phyloP scores from a whole-genome alignment of 2,113 vertebrate species.

The Paraplagusia blochii region DNA sequence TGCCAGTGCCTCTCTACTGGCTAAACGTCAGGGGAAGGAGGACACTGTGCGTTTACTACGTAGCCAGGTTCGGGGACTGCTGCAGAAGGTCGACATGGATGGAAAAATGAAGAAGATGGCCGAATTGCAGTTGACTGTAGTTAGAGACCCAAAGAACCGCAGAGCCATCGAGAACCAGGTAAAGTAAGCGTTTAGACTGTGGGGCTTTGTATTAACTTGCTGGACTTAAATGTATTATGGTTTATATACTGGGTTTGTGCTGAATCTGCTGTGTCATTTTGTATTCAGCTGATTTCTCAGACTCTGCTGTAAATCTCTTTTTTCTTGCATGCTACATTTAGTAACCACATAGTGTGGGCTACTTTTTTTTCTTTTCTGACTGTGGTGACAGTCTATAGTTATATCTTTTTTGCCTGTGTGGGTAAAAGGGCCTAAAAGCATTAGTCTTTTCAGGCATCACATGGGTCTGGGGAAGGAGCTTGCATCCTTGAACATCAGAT shows the following conservation, averaged over 20 bases:
- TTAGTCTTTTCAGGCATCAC: conserved; percentile 43
- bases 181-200: no score
- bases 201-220: no score
- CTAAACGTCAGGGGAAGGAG: conserved; percentile 93
- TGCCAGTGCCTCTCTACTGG: conserved; percentile 91
- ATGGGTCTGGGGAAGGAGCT: conserved; percentile 47
- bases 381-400: no score
- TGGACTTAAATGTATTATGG: no score
- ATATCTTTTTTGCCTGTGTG: conserved; percentile 52
- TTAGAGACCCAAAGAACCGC: conserved; percentile 89
- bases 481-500: conserved; percentile 50
- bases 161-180: conserved; percentile 98
- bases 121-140: conserved; percentile 89
- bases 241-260: no score
- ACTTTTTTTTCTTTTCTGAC: no score
- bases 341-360: conserved; percentile 34
- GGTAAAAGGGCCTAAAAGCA: conserved; percentile 64
- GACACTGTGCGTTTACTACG: conserved; percentile 87
- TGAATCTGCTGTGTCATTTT: neutral
- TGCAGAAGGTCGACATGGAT: conserved; percentile 98
- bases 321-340: conserved; percentile 1
- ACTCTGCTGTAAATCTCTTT: neutral
- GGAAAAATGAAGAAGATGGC: conserved; percentile 99
- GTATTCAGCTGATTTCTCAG: neutral
- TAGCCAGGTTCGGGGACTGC: conserved; percentile 85